Percentiles rank a stretch among this genome's conserved stretches.
Conservation (phyloP, 2,888 invertebrate species). For the Cryptocephalus moraei region DNA sequence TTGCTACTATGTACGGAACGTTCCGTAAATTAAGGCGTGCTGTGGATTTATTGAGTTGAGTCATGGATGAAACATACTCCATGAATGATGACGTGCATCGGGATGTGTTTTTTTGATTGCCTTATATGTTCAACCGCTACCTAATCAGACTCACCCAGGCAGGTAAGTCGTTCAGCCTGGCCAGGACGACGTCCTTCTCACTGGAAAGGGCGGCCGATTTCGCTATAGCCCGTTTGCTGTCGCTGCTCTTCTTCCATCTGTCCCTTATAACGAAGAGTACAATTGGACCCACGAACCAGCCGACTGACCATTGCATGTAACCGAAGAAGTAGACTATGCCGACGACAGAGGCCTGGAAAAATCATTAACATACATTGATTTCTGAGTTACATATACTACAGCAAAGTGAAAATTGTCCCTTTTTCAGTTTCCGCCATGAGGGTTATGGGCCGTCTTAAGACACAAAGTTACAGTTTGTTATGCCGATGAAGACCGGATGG, state of each 20-base stretch:
- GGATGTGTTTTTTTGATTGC: no score
- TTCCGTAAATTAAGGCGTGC: no score
- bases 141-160: slow-evolving; percentile 69
- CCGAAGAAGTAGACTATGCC: slow-evolving; percentile 70
- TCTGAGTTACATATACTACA: no score
- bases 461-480: no score
- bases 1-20: no score
- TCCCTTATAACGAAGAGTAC: slow-evolving; percentile 69
- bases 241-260: slow-evolving; percentile 66
- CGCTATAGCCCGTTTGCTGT: slow-evolving; percentile 62
- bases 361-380: background rate
- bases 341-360: slow-evolving; percentile 52
- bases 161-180: slow-evolving; percentile 81
- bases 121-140: background rate
- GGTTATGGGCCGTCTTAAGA: no score
- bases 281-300: slow-evolving; percentile 78
- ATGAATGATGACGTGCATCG: no score
- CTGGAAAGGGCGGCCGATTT: slow-evolving; percentile 67
- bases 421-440: no score
- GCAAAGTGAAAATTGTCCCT: no score
- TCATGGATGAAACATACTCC: no score
- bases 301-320: slow-evolving; percentile 79
- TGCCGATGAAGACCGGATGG: no score
- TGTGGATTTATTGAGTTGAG: no score
- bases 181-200: slow-evolving; percentile 80